A percentile compares a stretch with the other conserved stretches of the same genome.
phyloP scores from a whole-genome alignment of 1,140 invertebrate genomes.

The Heliconius hewitsoni region DNA sequence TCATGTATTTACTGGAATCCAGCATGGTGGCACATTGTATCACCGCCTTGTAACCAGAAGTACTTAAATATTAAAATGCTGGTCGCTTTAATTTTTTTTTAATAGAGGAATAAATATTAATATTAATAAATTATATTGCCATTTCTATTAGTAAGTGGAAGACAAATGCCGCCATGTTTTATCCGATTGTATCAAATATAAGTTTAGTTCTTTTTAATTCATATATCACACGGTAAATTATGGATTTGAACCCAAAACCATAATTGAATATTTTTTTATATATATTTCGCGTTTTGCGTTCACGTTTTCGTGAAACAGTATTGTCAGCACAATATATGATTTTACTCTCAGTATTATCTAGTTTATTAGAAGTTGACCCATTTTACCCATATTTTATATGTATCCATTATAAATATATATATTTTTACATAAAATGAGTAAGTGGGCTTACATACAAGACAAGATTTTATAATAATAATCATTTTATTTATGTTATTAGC shows the following conservation, averaged over 20 bases:
- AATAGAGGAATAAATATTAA: neutral
- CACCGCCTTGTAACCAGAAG: neutral
- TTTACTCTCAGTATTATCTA: conserved; percentile 71
- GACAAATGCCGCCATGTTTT: neutral
- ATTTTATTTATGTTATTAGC: no score
- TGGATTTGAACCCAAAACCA: conserved; percentile 35
- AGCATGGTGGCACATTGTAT: neutral
- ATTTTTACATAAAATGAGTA: neutral
- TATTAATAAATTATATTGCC: neutral
- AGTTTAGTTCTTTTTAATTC: neutral
- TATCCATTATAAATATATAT: conserved; percentile 5
- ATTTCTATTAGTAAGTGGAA: neutral
- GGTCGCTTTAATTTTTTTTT: neutral
- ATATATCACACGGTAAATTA: neutral
- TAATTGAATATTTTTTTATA: conserved; percentile 39
- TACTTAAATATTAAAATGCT: neutral
- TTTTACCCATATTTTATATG: conserved; percentile 49
- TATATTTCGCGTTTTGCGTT: conserved; percentile 36
- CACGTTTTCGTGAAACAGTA: conserved; percentile 41
- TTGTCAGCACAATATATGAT: conserved; percentile 41
- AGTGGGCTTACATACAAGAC: neutral
- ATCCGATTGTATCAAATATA: neutral
- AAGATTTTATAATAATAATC: no score
- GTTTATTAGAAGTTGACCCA: conserved; percentile 65
- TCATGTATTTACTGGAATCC: neutral